Evolutionary conservation across 1,140 invertebrate genomes (phyloP), one percentile per base, ranked within the genome.

Genomic region (Saccostrea echinata): DNA sequence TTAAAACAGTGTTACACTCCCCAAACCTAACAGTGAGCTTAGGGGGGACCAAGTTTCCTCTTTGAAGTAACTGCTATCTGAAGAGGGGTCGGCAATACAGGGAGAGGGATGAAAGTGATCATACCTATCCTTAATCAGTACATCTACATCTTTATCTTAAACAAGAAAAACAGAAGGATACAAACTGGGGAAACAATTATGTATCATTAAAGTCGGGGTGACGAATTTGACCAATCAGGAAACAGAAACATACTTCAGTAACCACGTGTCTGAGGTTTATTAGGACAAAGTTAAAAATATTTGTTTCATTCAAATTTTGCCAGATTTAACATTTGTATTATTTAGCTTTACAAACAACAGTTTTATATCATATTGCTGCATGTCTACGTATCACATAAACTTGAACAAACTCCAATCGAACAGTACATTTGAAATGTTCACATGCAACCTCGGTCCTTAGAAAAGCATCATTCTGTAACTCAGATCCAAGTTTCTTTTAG

Each of bases 111-210:
- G 24, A 27, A 71, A 33, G 68, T 33, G 6, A 3, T 9, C 68
- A 30, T 71, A 71, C 68, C 68, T 27, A 71, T 13, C 12, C 68
- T 33, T 71, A 27, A 71, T 71, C 68, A 71, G 30, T 13, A 27
- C 68, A 71, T 71, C 68, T 71, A 71, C 68, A 71, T 71, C 68
- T 71, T 71, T 71, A 71, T 71, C 68, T 71, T 71, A 71, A 71
- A 71, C 27, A 71, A 33, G 68, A 71, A 71, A 71, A 71, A 24
- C 30, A 24, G 9, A 30, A 24, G 68, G 30, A 13, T 30, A 11
- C 30, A 24, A 71, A 4, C 9, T 3, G 27, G 27, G 68, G 30
- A 57, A 71, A 30, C 24, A 71, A 33, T 33, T 71, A 71, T 33
- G 68, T 71, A 71, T 24, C 68, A 13, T 71, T 33, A 11, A 71